Evolutionary conservation across 53 echinoderm and acorn worm species (phyloP), one percentile per base, ranked within the genome.

Genomic region (Pentamera pediparva): DNA sequence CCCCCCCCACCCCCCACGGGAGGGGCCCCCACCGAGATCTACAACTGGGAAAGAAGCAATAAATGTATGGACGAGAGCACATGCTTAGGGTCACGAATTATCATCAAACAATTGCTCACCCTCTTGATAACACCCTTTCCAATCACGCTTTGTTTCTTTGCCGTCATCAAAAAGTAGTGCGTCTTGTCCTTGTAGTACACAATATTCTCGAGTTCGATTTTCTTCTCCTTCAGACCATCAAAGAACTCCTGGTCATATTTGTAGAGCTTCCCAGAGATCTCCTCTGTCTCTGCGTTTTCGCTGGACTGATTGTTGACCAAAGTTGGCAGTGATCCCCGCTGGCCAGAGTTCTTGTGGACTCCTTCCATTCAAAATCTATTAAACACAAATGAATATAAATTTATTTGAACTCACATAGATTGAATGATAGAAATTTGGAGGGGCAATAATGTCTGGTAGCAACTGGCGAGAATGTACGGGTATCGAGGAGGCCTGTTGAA

Each of bases 91-190:
- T n/a, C n/a, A n/a, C n/a, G n/a, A n/a, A n/a, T n/a, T n/a, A n/a
- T n/a, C n/a, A n/a, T n/a, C n/a, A n/a, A n/a, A n/a, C n/a, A 57
- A 57, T 28, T 26, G 27, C 40, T 39, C 2, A 65, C 65, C 65
- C 22, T 39, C 24, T 65, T 65, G 24, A 65, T 39, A 25, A 65
- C 65, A 1, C 65, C 65, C 37, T 39, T 65, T 37, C 40, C 65
- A 7, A 65, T 34, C 12, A 65, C 39, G 40, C 65, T 65, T 19
- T 34, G 34, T 25, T 65, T 65, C 26, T 65, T 65, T 1, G 65
- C 65, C 1, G 65, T 65, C 65, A 65, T 65, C 65, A 65, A 39
- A 39, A 65, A 65, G 26, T 65, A 65, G n/a, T 65, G 65, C 11
- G 65, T 65, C 25, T 65, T 41, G 12, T 65, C 65, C 27, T 65